Percentiles rank a stretch among this genome's conserved stretches.
These are phyloP conservation scores for Micromesistius poutassou DNA, from an alignment of 2,797 vertebrate genomes.

Conservation along the genomic window DNA sequence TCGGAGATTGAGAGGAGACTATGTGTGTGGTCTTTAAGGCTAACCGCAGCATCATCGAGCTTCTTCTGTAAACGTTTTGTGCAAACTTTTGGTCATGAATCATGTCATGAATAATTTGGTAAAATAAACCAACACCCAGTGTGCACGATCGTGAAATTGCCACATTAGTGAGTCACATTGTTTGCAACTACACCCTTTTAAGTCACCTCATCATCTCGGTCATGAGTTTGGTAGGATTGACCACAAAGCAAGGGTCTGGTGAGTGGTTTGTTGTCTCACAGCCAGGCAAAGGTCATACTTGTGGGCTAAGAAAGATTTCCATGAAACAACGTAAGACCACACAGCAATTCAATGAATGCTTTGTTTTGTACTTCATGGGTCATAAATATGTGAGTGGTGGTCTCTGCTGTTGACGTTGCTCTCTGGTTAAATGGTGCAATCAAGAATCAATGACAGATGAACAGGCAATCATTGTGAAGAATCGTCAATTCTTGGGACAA, in stretches of 20 bases:
- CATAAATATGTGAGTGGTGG: not conserved
- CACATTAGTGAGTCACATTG: slow-evolving; percentile 60
- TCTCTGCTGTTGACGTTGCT: slow-evolving; percentile 12
- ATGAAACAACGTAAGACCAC: slow-evolving; percentile 26
- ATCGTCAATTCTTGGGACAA: not conserved
- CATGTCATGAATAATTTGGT: slow-evolving; percentile 30
- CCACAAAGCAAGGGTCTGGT: slow-evolving; percentile 37
- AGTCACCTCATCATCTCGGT: slow-evolving; percentile 30
- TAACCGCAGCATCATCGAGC: slow-evolving; percentile 5
- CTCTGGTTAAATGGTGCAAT: slow-evolving; percentile 28
- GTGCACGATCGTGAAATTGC: slow-evolving; percentile 44
- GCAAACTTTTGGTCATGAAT: slow-evolving; percentile 14
- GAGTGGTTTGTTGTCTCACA: slow-evolving; percentile 38
- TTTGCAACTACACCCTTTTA: slow-evolving; percentile 39
- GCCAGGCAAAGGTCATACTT: slow-evolving; percentile 31
- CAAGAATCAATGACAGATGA: slow-evolving; percentile 4
- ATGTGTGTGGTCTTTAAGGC: slow-evolving; percentile 6
- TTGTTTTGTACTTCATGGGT: slow-evolving; percentile 26
- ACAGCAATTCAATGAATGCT: slow-evolving; percentile 23
- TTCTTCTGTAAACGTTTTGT: slow-evolving; percentile 22
- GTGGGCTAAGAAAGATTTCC: slow-evolving; percentile 28
- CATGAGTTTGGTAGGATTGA: slow-evolving; percentile 32
- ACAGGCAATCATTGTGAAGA: not conserved
- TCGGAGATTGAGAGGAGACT: not conserved
- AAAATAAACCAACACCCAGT: slow-evolving; percentile 33